Evolutionary conservation across 1,140 invertebrate genomes (phyloP), one percentile per base, ranked within the genome.

Genomic region (Aphaenogaster ashmeadi): DNA sequence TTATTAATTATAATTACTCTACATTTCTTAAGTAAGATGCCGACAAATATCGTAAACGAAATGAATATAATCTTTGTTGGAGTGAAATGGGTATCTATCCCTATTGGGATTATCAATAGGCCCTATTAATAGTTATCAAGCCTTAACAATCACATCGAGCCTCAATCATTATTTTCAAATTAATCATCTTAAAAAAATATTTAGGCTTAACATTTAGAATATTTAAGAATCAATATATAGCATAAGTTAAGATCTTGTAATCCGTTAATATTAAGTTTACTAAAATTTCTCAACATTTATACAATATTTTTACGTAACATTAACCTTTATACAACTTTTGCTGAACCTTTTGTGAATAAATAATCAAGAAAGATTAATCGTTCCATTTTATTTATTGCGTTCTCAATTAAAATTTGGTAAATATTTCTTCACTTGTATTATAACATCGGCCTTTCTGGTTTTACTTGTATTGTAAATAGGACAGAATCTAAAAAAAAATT

Each of bases 251-350:
- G 54, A 83, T 71, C 36, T 71, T 56, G 54, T 71, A 83, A 83
- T 60, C 36, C n/a, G 11, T 60, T 71, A 81, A 56, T 72, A 47
- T 21, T 47, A 27, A 7, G 33, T 83, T 52, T 83, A 74, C 64
- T 74, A 3, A 60, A 83, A 50, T 60, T 56, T 9, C 21, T 77
- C 15, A 36, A 75, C 33, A 74, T 54, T 58, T 71, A 81, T 62
- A 78, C 47, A 62, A 64, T 27, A 27, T 52, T 86, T 77, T 80
- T 77, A 86, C 38, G 50, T 74, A 86, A 75, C 13, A 81, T 77
- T 75, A 75, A 60, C 33, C 58, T 75, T 86, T 86, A 50, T 64
- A 75, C 72, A 75, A 50, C 6, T 78, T 86, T 78, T 74, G 83
- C 36, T 83, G 44, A 74, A 41, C 11, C 27, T 71, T 71, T 41